phyloP scores from a whole-genome alignment of 2,888 invertebrate genomes.

The Lasius fuliginosus region DNA sequence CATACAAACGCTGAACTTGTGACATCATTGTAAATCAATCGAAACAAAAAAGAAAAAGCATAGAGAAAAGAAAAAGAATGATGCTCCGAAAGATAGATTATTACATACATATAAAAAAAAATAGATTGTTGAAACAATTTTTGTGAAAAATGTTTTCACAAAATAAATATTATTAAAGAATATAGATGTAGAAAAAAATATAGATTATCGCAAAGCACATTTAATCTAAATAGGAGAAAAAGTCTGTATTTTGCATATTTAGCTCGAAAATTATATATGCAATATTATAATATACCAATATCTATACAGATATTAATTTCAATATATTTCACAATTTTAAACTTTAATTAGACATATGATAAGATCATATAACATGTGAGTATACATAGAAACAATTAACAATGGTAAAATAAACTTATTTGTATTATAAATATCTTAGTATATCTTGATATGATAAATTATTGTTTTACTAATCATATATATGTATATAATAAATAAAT shows the following conservation, averaged over 20 bases:
- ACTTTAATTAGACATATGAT: constrained; percentile 82
- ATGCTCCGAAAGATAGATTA: background rate
- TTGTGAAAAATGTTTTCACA: background rate
- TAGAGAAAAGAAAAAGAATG: background rate
- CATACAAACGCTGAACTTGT: background rate
- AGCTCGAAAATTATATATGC: background rate
- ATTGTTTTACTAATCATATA: constrained; percentile 75
- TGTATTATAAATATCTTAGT: constrained; percentile 74
- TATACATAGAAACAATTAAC: constrained; percentile 81
- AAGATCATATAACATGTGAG: constrained; percentile 79
- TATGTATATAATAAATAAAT: constrained; percentile 74
- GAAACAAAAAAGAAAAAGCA: background rate
- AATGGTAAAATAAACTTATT: constrained; percentile 80
- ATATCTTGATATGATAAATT: constrained; percentile 65
- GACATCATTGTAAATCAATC: background rate
- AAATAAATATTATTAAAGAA: background rate
- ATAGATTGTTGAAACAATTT: too few species aligned
- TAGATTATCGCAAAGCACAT: background rate
- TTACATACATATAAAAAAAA: background rate
- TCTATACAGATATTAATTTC: constrained; percentile 79
- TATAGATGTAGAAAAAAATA: background rate
- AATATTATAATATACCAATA: background rate
- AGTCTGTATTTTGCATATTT: background rate
- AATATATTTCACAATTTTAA: constrained; percentile 79
- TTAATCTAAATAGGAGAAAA: background rate